Base-by-base conservation (phyloP, 2,797 vertebrate genomes). In the Helicolenus hilgendorfi region DNA sequence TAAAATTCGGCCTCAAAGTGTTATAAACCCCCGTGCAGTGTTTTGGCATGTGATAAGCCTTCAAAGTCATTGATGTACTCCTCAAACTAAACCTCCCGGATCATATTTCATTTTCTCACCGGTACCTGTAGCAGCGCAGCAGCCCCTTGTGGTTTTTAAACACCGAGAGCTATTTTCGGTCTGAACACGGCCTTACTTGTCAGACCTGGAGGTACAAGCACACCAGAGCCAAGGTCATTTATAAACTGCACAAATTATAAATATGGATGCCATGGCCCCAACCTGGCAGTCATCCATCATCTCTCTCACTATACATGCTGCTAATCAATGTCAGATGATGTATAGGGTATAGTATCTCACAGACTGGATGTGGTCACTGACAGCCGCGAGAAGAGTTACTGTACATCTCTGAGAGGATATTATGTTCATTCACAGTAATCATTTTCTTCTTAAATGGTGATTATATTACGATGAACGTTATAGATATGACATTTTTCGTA, bases 191-290 rank as follows among this genome's bases (percentile, higher is more conserved):
- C 86, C 77, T 74, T 79, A 59, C 80, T 81, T 63, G 72, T 92
- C 91, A 85, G 72, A 86, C 53, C 81, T 71, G 72, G 70, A 80
- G 69, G 74, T 92, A 36, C 76, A 79, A 26, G 73, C 72, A 59
- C 77, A 77, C 70, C 69, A 67, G 59, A 58, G 87, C 33, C 80
- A 91, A 92, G 92, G 92, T 92, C 88, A 83, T 86, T 88, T 90
- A 74, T 85, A 88, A 92, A 81, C 70, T 72, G 79, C 80, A 74
- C 65, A 81, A 82, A 93, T 91, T 95, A 94, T 90, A 94, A 96
- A 94, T 92, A 92, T 86, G 91, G 77, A 86, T 84, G 81, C 59
- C 84, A 56, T 29, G 41, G 81, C 56, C 73, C 53, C 56, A 88
- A 92, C 84, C 53, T 85, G 86, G 87, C 87, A 72, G 75, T 68